A percentile compares a stretch with the other conserved stretches of the same genome.
Conservation (phyloP, 2,888 invertebrate genomes). For the Drosophila yooni region DNA sequence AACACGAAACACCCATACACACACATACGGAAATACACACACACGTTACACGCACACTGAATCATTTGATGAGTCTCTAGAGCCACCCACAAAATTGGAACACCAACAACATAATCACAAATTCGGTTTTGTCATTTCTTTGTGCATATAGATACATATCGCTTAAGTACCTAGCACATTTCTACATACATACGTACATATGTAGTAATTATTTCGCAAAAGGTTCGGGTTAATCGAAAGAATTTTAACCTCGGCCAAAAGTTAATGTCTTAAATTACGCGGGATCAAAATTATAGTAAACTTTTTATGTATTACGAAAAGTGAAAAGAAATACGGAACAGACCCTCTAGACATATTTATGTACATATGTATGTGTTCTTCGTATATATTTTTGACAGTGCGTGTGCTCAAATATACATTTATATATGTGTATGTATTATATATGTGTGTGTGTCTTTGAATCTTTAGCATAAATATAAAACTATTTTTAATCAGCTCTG, state of each 20-base stretch:
- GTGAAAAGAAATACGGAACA: constrained; percentile 11
- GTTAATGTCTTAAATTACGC: background rate
- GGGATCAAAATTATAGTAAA: background rate
- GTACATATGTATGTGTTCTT: constrained; percentile 9
- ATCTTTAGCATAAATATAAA: constrained; percentile 28
- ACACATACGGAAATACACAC: constrained; percentile 2
- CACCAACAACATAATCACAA: constrained; percentile 1
- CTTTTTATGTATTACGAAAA: background rate
- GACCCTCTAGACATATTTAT: constrained; percentile 4
- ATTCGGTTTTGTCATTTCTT: constrained; percentile 2
- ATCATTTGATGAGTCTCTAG: constrained; percentile 20
- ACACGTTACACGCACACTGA: constrained; percentile 4
- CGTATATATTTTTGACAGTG: constrained; percentile 8
- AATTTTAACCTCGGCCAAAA: background rate
- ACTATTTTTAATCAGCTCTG: constrained; percentile 58
- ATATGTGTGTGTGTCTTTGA: constrained; percentile 11
- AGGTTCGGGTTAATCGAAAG: constrained; percentile 1
- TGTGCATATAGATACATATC: constrained; percentile 1
- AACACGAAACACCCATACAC: constrained; percentile 10
- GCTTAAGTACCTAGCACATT: background rate
- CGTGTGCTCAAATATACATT: constrained; percentile 14
- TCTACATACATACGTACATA: background rate
- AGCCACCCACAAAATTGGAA: background rate
- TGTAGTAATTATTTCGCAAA: background rate
- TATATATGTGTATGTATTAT: constrained; percentile 1